phyloP scores from a whole-genome alignment of 2,888 invertebrate species.

The Ashinkailepas kermadecensis region DNA sequence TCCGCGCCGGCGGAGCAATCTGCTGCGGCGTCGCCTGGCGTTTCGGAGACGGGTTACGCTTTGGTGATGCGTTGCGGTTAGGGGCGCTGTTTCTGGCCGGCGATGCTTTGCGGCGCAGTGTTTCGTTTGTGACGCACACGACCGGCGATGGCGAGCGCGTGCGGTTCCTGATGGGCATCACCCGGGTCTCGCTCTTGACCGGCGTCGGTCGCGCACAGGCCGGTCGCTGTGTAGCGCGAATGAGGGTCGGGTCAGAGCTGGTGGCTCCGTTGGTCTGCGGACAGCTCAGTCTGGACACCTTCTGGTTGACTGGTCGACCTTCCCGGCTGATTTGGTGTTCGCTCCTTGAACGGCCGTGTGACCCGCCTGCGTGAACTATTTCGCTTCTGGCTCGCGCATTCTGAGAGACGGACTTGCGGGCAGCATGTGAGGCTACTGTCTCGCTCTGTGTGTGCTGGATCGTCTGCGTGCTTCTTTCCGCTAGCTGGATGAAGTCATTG shows the following conservation, averaged over 20 bases:
- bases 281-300: neutral
- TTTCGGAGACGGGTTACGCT: neutral
- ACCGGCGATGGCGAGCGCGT: neutral
- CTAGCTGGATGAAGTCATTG: neutral
- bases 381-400: neutral
- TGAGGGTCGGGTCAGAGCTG: neutral
- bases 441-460: neutral
- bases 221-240: neutral
- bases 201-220: neutral
- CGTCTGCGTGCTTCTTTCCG: neutral
- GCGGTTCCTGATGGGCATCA: neutral
- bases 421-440: neutral
- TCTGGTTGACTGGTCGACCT: neutral
- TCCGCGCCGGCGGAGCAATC: too few species aligned
- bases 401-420: neutral
- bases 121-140: neutral
- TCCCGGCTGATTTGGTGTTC: neutral
- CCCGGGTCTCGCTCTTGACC: neutral
- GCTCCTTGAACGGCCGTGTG: slow-evolving; percentile 5
- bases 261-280: neutral
- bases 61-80: neutral
- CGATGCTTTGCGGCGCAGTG: neutral
- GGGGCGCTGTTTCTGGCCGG: too few species aligned
- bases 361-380: neutral
- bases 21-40: neutral